Conservation (phyloP, 2,888 invertebrate species). For the Junonia oenone region DNA sequence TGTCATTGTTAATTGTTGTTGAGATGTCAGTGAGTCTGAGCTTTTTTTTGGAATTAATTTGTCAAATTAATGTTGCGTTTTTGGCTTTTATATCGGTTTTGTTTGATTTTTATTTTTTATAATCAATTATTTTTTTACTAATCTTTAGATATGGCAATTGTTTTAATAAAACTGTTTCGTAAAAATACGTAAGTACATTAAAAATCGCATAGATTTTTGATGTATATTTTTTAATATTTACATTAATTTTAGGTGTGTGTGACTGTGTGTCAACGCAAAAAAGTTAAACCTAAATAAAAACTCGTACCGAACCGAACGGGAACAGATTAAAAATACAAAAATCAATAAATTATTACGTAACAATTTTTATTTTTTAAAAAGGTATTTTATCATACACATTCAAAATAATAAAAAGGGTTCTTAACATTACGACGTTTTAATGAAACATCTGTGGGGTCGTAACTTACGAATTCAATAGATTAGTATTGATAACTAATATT, state of each 20-base stretch:
- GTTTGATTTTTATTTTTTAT: no score
- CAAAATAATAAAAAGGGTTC: constrained; percentile 23
- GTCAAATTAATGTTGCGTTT: neutral
- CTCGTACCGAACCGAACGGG: no score
- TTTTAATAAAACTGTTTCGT: no score
- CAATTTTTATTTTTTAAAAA: neutral
- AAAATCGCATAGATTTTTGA: no score
- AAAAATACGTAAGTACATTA: no score
- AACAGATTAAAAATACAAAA: neutral
- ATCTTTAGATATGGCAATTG: no score
- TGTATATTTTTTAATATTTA: no score
- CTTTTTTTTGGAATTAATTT: neutral
- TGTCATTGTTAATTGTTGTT: constrained; percentile 21
- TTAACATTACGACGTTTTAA: constrained; percentile 37
- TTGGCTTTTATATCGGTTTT: neutral
- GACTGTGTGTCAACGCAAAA: no score
- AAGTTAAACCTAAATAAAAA: no score
- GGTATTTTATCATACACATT: neutral
- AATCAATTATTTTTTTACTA: no score
- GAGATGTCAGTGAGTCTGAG: no score
- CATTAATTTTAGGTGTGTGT: no score
- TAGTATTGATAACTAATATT: constrained; percentile 22
- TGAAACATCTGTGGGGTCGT: constrained; percentile 40
- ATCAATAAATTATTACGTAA: neutral
- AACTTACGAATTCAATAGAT: constrained; percentile 29